Conservation (phyloP, 2,888 invertebrate species). For the Lissonota sp. region DNA sequence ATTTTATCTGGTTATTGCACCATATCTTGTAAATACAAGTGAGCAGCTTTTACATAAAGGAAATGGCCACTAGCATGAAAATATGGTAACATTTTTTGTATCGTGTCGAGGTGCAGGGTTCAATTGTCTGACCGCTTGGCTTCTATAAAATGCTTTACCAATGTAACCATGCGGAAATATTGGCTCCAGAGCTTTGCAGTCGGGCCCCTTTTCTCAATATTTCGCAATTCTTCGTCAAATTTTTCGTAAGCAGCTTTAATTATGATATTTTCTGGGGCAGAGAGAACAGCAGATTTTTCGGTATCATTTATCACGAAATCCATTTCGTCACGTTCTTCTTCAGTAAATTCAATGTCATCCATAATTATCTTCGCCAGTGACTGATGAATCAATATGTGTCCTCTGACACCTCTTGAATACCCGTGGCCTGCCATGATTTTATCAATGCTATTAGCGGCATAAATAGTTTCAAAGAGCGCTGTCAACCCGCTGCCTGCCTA, state of each 20-base stretch:
- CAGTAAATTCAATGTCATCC: constrained; percentile 53
- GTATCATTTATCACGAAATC: constrained; percentile 29
- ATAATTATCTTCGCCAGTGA: constrained; percentile 61
- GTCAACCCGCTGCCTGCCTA: constrained; percentile 72
- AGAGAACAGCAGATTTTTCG: constrained; percentile 33
- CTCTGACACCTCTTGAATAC: constrained; percentile 72
- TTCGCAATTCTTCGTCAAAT: constrained; percentile 58
- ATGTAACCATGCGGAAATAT: constrained; percentile 65
- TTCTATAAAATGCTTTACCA: constrained; percentile 65
- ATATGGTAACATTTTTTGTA: constrained; percentile 53
- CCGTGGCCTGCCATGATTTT: constrained; percentile 72
- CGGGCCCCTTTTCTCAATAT: constrained; percentile 63
- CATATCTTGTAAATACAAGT: constrained; percentile 81
- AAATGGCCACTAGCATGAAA: constrained; percentile 75
- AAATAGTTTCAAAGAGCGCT: constrained; percentile 68
- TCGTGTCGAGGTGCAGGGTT: constrained; percentile 62
- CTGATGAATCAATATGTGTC: constrained; percentile 68
- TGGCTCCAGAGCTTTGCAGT: constrained; percentile 72
- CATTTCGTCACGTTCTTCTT: constrained; percentile 51
- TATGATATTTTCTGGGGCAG: constrained; percentile 26
- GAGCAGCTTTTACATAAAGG: constrained; percentile 76
- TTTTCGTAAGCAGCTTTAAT: constrained; percentile 42
- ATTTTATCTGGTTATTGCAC: constrained; percentile 62
- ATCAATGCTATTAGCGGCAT: constrained; percentile 67
- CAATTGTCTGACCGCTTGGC: constrained; percentile 66